Evolutionary conservation across 2,888 invertebrate genomes (phyloP), one percentile per base, ranked within the genome.

Genomic region (Dynastes grantii): DNA sequence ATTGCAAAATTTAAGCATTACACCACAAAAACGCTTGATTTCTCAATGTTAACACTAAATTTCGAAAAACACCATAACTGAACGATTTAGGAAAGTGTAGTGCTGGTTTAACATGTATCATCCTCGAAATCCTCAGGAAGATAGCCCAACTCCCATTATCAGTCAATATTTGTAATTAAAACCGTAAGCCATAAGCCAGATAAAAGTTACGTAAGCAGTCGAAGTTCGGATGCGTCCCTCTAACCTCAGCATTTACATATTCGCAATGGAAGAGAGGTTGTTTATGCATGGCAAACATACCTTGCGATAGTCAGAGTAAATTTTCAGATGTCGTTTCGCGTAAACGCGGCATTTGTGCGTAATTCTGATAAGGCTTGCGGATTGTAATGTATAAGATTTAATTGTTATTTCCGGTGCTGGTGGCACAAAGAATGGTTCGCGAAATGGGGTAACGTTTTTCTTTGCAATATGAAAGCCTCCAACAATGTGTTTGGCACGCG

Each of bases 361-460:
- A 53, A 53, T 16, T n/a, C n/a, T 53, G 16, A 53, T 53, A 53
- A 53, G 32, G 53, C 16, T 5, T 16, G 53, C 53, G 53, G 16
- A 53, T 53, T n/a, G 16, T 16, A 53, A 53, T 53, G 53, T 53
- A 16, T 53, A n/a, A 4, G 16, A n/a, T 53, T 53, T 53, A 53
- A 53, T 53, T 53, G 53, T 53, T 16, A n/a, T 53, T 53, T 53
- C 53, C 53, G 53, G n/a, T 53, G 5, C 5, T 16, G n/a, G n/a
- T 16, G 2, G 0, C 53, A 13, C 16, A 3, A 4, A n/a, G 53
- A 4, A 13, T 8, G 9, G 11, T 45, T 8, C 2, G 53, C 53
- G n/a, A n/a, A 53, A 53, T n/a, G 53, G n/a, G n/a, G n/a, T 53
- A 53, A 53, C n/a, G 16, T 53, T 53, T 5, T 53, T 53, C 53